These are phyloP conservation scores for Eulemur macaco DNA, from an alignment of 2,113 vertebrate genomes.

Conservation along the genomic window DNA sequence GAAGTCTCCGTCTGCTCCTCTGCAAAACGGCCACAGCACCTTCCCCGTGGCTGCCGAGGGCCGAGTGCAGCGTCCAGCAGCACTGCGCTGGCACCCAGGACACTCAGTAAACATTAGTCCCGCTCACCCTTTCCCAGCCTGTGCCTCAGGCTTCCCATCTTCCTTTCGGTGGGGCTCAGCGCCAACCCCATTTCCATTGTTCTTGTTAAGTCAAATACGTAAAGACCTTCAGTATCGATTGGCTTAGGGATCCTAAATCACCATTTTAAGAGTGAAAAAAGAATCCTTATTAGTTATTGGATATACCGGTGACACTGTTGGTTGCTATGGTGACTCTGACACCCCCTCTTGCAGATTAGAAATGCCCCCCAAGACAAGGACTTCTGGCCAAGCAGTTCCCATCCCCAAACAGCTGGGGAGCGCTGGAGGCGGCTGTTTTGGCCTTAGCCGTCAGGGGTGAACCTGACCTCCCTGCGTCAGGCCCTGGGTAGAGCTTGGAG, in stretches of 20 bases:
- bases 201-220: background rate
- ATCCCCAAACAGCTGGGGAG: background rate
- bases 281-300: background rate
- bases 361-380: background rate
- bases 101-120: fast-evolving
- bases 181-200: background rate
- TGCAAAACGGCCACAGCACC: background rate
- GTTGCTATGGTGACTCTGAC: background rate
- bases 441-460: background rate
- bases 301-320: background rate
- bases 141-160: background rate
- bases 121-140: background rate
- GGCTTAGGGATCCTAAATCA: background rate
- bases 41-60: background rate
- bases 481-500: background rate
- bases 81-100: fast-evolving
- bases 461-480: background rate
- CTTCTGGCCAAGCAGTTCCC: background rate
- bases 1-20: background rate
- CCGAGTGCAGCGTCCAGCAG: background rate
- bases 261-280: background rate
- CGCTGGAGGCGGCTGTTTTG: background rate
- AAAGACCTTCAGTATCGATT: background rate
- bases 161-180: background rate
- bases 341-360: background rate